phyloP scores from a whole-genome alignment of 1,140 invertebrate species.

The Aculops lycopersici region DNA sequence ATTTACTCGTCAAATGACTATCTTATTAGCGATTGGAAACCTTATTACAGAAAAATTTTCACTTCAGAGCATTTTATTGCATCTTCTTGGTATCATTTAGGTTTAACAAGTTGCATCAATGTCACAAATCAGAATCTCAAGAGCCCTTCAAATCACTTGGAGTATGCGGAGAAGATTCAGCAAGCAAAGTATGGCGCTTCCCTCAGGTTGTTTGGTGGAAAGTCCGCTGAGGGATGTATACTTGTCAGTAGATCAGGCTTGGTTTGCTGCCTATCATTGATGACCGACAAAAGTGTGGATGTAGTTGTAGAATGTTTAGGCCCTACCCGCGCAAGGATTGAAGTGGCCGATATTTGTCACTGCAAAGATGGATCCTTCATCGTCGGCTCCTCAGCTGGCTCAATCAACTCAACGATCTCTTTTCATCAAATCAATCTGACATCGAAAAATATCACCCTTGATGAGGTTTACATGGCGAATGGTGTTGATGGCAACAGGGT shows the following conservation, averaged over 20 bases:
- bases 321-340: conserved; percentile 32
- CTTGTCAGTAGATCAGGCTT: conserved; percentile 51
- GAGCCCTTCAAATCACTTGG: conserved; percentile 20
- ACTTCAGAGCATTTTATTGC: conserved; percentile 42
- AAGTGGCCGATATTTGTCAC: conserved; percentile 35
- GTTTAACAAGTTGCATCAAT: conserved; percentile 33
- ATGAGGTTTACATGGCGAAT: too few relatives aligned
- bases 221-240: conserved; percentile 40
- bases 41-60: conserved; percentile 17
- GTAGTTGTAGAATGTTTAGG: conserved; percentile 27
- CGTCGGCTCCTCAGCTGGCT: conserved; percentile 33
- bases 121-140: conserved; percentile 40
- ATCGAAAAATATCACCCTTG: too few relatives aligned
- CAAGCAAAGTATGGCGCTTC: conserved; percentile 38
- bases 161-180: conserved; percentile 50
- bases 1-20: conserved; percentile 42
- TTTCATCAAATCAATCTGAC: not conserved
- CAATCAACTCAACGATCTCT: conserved; percentile 26
- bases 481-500: conserved; percentile 42
- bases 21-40: conserved; percentile 41
- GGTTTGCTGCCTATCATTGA: conserved; percentile 12
- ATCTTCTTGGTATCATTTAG: conserved; percentile 48
- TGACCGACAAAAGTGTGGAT: conserved; percentile 9
- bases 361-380: conserved; percentile 44
- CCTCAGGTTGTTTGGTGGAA: conserved; percentile 48